These are phyloP conservation scores for Atherinomorus stipes DNA, from an alignment of 2,113 vertebrate genomes.

Conservation along the genomic window DNA sequence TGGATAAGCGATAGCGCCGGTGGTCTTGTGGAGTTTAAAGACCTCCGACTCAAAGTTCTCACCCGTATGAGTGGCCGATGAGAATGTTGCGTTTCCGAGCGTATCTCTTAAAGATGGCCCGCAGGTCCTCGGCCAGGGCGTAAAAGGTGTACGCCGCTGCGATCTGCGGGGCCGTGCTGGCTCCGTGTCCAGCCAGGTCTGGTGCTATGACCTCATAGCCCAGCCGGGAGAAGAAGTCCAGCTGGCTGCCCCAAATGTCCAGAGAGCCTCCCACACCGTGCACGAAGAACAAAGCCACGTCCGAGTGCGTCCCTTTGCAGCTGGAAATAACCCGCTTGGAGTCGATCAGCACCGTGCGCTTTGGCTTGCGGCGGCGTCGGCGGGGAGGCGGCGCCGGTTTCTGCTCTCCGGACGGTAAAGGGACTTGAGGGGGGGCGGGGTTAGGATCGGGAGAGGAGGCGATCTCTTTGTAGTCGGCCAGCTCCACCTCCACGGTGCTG, in stretches of 20 bases:
- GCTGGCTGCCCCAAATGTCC: constrained; percentile 97
- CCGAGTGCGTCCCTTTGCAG: constrained; percentile 91
- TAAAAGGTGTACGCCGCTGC: constrained; percentile 96
- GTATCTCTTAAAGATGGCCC: constrained; percentile 93
- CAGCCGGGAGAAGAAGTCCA: constrained; percentile 93
- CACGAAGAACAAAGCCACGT: constrained; percentile 95
- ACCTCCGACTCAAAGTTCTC: too few relatives aligned
- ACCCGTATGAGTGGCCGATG: constrained; percentile 96
- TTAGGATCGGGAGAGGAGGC: constrained; percentile 74
- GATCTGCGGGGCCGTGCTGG: constrained; percentile 90
- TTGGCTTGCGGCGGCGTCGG: constrained; percentile 87
- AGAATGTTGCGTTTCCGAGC: constrained; percentile 94
- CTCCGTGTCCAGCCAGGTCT: constrained; percentile 92
- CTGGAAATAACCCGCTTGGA: constrained; percentile 90
- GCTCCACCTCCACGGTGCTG: constrained; percentile 87
- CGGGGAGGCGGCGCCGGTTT: constrained; percentile 80
- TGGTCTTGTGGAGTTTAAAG: too few relatives aligned
- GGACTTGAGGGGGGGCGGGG: constrained; percentile 50
- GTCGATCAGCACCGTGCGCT: constrained; percentile 90
- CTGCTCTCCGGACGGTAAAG: constrained; percentile 43
- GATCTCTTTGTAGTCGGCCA: constrained; percentile 81
- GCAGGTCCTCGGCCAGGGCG: constrained; percentile 93
- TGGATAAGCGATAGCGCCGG: too few relatives aligned
- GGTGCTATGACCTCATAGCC: constrained; percentile 97
- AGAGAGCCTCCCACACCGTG: constrained; percentile 94